Evolutionary conservation across 2,888 invertebrate species (phyloP).

Genomic region (Uropetala carovei): DNA sequence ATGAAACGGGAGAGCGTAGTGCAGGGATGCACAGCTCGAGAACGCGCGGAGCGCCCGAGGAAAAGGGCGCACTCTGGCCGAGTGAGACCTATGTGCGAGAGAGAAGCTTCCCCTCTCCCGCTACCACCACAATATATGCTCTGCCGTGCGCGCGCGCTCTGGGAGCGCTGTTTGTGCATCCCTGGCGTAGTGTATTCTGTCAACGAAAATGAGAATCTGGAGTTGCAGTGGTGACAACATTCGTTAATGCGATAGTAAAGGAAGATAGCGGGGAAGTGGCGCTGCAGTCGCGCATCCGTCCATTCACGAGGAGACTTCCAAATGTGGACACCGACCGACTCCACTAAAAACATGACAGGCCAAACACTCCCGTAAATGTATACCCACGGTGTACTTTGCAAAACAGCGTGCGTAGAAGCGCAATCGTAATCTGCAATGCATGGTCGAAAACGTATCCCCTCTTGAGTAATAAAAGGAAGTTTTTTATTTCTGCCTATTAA

Average conservation of each 20-base stretch:
- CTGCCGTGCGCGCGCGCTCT: no score
- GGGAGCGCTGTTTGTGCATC: no score
- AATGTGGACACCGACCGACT: neutral
- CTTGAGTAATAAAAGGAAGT: neutral
- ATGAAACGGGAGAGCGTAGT: neutral
- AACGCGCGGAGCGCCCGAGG: no score
- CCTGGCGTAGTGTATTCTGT: no score
- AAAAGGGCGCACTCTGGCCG: no score
- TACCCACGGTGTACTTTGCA: neutral
- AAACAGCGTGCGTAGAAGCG: neutral
- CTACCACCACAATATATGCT: no score
- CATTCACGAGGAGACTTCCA: neutral
- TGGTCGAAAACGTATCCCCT: neutral
- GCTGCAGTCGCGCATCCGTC: neutral
- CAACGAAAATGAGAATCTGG: constrained; percentile 27
- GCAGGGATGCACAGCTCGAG: no score
- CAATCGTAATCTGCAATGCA: constrained; percentile 23
- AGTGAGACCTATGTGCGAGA: no score
- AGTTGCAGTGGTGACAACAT: constrained; percentile 32
- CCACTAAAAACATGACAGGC: constrained; percentile 11
- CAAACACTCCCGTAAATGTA: neutral
- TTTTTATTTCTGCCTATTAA: neutral
- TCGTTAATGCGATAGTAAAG: constrained; percentile 39
- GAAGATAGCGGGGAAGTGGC: constrained; percentile 22
- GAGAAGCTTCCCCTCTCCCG: no score